These are phyloP conservation scores for Schizopygopsis pylzovi DNA, from an alignment of 2,797 vertebrate genomes.

Conservation along the genomic window DNA sequence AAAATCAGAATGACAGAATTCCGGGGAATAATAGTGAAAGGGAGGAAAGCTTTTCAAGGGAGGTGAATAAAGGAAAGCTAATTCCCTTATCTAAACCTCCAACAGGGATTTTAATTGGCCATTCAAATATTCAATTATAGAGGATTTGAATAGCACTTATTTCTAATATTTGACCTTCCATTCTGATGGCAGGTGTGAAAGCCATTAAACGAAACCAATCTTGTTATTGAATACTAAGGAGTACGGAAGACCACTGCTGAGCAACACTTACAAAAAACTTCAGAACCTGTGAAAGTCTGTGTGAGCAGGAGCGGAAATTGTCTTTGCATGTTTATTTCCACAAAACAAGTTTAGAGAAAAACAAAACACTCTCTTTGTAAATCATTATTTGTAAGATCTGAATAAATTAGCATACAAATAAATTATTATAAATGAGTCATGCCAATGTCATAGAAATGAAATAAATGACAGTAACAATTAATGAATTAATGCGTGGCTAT, in stretches of 20 bases:
- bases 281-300: neutral
- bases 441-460: neutral
- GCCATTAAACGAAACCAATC: conserved; percentile 67
- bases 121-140: conserved; percentile 77
- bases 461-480: neutral
- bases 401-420: neutral
- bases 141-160: conserved; percentile 74
- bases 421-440: neutral
- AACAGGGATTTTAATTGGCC: conserved; percentile 76
- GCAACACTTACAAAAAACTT: conserved; percentile 53
- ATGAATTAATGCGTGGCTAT: neutral
- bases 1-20: conserved; percentile 33
- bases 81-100: conserved; percentile 70
- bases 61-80: conserved; percentile 74
- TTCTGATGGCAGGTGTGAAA: conserved; percentile 60
- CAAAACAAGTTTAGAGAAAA: neutral
- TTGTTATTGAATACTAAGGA: conserved; percentile 64
- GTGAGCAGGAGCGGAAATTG: neutral
- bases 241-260: conserved; percentile 43
- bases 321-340: conserved; percentile 3
- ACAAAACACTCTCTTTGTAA: neutral
- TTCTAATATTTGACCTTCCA: conserved; percentile 75
- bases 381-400: neutral
- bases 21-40: conserved; percentile 61
- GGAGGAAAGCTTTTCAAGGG: conserved; percentile 66